Evolutionary conservation across 2,888 invertebrate genomes (phyloP).

Genomic region (Erpobdella octoculata): DNA sequence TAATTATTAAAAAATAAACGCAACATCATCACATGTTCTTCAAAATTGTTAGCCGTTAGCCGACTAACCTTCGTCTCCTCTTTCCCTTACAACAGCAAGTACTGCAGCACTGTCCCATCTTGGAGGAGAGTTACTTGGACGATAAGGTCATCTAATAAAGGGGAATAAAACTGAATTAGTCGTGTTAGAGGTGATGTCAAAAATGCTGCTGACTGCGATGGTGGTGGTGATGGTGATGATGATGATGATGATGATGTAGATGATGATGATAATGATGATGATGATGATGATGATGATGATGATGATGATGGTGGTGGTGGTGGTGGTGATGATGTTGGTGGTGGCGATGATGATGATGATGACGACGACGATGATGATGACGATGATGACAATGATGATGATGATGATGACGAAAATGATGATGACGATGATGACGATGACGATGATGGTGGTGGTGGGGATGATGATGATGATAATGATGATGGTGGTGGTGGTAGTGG

Average conservation of each 20-base stretch:
- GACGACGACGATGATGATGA: neutral
- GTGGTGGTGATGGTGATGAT: neutral
- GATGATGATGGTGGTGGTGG: conserved; percentile 9
- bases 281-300: conserved; percentile 15
- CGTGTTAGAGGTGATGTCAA: too few species aligned
- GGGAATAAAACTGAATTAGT: too few species aligned
- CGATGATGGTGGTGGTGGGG: neutral
- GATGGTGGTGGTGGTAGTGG: neutral
- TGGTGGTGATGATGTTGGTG: neutral
- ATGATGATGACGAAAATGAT: neutral
- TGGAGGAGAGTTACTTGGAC: too few species aligned
- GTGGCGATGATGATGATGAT: neutral
- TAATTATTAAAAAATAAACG: too few species aligned
- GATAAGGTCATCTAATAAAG: too few species aligned
- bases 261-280: conserved; percentile 17
- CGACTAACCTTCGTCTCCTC: too few species aligned
- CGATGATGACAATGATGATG: neutral
- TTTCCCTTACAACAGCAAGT: too few species aligned
- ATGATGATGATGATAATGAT: neutral
- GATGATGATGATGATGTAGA: conserved; percentile 17
- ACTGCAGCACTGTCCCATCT: too few species aligned
- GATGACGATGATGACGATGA: conserved; percentile 6
- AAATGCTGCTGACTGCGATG: too few species aligned
- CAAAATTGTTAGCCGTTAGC: too few species aligned
- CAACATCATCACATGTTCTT: too few species aligned